Conservation (phyloP, 2,113 vertebrate species). For the Halcyon malimbica region DNA sequence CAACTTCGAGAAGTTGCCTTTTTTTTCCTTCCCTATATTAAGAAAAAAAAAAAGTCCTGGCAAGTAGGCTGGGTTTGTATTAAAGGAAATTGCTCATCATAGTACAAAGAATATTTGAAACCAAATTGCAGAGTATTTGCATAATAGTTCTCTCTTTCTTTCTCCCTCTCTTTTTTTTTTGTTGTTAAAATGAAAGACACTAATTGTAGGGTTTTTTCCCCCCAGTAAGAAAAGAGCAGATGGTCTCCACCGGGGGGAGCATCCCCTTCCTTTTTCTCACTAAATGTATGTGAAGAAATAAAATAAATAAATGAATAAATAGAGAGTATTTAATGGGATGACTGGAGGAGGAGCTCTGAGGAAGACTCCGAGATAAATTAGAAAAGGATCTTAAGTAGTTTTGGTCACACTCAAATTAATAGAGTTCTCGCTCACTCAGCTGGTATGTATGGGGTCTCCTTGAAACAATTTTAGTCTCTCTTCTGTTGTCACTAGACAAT, state of each 20-base stretch:
- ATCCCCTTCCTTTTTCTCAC: slow-evolving; percentile 13
- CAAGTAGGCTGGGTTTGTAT: slow-evolving; percentile 73
- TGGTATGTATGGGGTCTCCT: neutral
- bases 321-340: slow-evolving; percentile 25
- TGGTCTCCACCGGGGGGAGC: slow-evolving; percentile 40
- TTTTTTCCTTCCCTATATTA: neutral
- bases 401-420: slow-evolving; percentile 46
- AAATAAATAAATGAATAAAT: slow-evolving; percentile 42
- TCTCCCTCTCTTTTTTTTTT: neutral
- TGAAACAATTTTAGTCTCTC: slow-evolving; percentile 20
- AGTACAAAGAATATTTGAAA: slow-evolving; percentile 80
- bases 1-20: neutral
- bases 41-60: slow-evolving; percentile 34
- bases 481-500: slow-evolving; percentile 30
- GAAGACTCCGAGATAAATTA: slow-evolving; percentile 36
- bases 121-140: slow-evolving; percentile 81
- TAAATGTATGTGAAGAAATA: neutral
- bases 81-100: slow-evolving; percentile 81
- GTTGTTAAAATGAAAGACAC: slow-evolving; percentile 60
- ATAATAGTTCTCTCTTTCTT: slow-evolving; percentile 75
- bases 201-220: slow-evolving; percentile 76
- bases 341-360: neutral
- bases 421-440: neutral
- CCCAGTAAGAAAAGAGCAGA: slow-evolving; percentile 78
- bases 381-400: slow-evolving; percentile 21